phyloP scores from a whole-genome alignment of 2,797 vertebrate species.

The Parauchenoglanis ngamensis region DNA sequence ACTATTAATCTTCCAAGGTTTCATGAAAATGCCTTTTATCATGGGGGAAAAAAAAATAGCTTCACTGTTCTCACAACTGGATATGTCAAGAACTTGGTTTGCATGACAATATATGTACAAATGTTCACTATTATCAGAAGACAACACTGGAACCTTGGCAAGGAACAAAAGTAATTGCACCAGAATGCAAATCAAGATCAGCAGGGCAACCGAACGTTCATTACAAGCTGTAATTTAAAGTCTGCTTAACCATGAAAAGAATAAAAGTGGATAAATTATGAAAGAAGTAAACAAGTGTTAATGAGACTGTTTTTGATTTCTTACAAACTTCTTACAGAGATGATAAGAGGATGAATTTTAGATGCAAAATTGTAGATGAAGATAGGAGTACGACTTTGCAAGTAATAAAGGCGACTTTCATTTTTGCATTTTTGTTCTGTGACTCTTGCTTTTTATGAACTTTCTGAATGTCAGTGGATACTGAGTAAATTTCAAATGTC shows the following conservation, averaged over 20 bases:
- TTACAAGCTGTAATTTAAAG: background rate
- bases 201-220: background rate
- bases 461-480: conserved; percentile 44
- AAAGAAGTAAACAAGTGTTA: background rate
- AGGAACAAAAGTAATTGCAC: background rate
- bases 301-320: background rate
- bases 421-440: conserved; percentile 2
- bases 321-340: background rate
- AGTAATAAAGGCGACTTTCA: background rate
- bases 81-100: background rate
- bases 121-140: background rate
- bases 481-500: conserved; percentile 47
- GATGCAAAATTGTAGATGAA: background rate
- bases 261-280: background rate
- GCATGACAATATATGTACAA: background rate
- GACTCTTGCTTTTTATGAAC: background rate
- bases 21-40: conserved; percentile 1
- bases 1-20: background rate
- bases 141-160: background rate
- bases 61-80: background rate
- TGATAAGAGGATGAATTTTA: background rate
- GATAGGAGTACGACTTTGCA: too few species aligned
- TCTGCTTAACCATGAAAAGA: background rate
- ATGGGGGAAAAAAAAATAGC: background rate
- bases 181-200: background rate